Conservation (phyloP, 2,888 invertebrate species). For the Oegoconia quadripuncta region DNA sequence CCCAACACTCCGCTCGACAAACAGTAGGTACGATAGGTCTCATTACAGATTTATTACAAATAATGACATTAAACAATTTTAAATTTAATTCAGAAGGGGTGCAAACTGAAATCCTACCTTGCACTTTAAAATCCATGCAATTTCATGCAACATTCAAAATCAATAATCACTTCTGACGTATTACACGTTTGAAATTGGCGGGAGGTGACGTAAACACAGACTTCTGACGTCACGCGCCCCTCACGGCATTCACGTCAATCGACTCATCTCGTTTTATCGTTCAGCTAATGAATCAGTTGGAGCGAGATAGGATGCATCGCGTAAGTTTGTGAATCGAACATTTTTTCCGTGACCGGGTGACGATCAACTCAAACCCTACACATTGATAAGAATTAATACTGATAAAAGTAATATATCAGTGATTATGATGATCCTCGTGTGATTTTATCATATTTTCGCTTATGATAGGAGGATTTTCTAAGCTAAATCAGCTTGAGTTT, state of each 20-base stretch:
- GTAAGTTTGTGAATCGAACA: slow-evolving; percentile 71
- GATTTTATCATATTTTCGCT: not conserved
- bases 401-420: slow-evolving; percentile 41
- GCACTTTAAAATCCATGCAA: slow-evolving; percentile 5
- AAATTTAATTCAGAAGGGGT: too few species aligned
- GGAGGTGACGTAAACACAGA: slow-evolving; percentile 65
- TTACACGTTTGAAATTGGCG: slow-evolving; percentile 70
- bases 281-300: slow-evolving; percentile 42
- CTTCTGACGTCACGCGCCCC: slow-evolving; percentile 56
- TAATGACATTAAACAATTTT: too few species aligned
- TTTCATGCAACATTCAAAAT: slow-evolving; percentile 41
- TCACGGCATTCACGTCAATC: slow-evolving; percentile 32
- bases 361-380: slow-evolving; percentile 47
- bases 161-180: slow-evolving; percentile 64
- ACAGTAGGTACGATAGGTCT: too few species aligned
- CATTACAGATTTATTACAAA: too few species aligned
- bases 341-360: slow-evolving; percentile 54
- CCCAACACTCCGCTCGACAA: too few species aligned
- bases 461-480: not conserved
- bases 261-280: slow-evolving; percentile 42
- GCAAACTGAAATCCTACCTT: too few species aligned
- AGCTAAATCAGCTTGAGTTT: not conserved
- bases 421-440: slow-evolving; percentile 20
- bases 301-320: slow-evolving; percentile 46
- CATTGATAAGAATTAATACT: slow-evolving; percentile 53